phyloP scores from a whole-genome alignment of 2,888 invertebrate species.

The Leucozona laternaria region DNA sequence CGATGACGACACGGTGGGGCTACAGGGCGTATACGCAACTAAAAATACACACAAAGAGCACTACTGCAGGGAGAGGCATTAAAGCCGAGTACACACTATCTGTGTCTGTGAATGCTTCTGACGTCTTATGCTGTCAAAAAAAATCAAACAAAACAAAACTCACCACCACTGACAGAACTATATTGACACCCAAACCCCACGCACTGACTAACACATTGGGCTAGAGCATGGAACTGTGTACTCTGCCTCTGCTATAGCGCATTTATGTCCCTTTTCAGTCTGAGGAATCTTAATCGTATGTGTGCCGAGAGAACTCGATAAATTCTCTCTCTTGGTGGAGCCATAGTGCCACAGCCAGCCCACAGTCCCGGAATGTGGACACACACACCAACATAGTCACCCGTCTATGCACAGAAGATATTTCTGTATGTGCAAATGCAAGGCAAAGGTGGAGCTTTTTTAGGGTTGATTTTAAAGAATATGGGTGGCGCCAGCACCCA shows the following conservation, averaged over 20 bases:
- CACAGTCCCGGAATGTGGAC: constrained; percentile 7
- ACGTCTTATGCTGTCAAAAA: constrained; percentile 55
- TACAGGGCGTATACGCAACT: constrained; percentile 75
- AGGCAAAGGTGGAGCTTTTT: constrained; percentile 69
- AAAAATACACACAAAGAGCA: constrained; percentile 59
- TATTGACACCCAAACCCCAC: constrained; percentile 55
- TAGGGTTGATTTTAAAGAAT: constrained; percentile 45
- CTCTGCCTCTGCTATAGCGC: neutral
- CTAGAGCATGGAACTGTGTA: constrained; percentile 64
- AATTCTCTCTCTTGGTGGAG: constrained; percentile 57
- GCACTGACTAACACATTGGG: constrained; percentile 67
- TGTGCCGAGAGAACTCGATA: constrained; percentile 49
- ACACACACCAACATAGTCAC: neutral
- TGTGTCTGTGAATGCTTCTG: constrained; percentile 42
- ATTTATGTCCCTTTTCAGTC: constrained; percentile 23
- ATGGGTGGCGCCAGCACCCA: constrained; percentile 71
- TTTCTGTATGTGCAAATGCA: constrained; percentile 46
- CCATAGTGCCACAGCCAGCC: constrained; percentile 48
- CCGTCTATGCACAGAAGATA: neutral
- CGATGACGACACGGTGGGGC: constrained; percentile 47
- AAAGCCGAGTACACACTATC: constrained; percentile 46
- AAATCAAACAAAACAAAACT: constrained; percentile 34
- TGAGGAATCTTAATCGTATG: constrained; percentile 31
- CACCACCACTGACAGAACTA: constrained; percentile 49
- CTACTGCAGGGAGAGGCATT: constrained; percentile 47